phyloP scores from a whole-genome alignment of 2,113 vertebrate genomes.

The Tyto alba region DNA sequence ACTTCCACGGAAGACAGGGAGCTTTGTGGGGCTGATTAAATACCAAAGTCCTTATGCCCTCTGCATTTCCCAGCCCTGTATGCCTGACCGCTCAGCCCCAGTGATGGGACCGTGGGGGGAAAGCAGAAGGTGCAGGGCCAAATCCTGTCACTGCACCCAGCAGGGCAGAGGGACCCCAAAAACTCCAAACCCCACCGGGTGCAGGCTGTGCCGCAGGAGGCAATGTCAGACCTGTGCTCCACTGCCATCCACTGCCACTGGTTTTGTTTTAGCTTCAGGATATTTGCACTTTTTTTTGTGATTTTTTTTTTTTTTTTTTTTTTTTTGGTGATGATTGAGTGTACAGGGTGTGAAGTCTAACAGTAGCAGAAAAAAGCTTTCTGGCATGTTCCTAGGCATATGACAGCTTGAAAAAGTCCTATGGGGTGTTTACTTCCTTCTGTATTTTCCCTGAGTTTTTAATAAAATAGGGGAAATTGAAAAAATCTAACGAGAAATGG shows the following conservation, averaged over 20 bases:
- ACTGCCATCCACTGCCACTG: fast-evolving
- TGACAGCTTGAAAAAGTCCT: fast-evolving
- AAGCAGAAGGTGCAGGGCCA: neutral
- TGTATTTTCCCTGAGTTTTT: neutral
- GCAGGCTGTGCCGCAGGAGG: neutral
- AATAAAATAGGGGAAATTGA: fast-evolving
- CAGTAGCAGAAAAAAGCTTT: neutral
- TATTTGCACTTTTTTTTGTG: too few relatives aligned
- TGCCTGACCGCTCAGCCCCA: fast-evolving
- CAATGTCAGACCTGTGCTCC: fast-evolving
- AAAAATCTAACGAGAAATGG: neutral
- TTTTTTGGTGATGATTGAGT: neutral
- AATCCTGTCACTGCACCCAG: too few relatives aligned
- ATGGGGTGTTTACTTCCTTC: neutral
- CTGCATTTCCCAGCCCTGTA: neutral
- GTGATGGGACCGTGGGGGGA: neutral
- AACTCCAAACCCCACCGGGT: neutral
- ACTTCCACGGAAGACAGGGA: fast-evolving
- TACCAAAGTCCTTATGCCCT: neutral
- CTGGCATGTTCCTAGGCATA: fast-evolving
- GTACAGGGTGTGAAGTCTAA: neutral
- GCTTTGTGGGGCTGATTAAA: neutral
- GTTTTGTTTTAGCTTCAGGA: neutral
- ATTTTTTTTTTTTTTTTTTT: too few relatives aligned
- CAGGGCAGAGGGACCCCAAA: neutral